Base-by-base conservation (phyloP, 1,140 invertebrate species). In the Pogonognathellus flavescens region DNA sequence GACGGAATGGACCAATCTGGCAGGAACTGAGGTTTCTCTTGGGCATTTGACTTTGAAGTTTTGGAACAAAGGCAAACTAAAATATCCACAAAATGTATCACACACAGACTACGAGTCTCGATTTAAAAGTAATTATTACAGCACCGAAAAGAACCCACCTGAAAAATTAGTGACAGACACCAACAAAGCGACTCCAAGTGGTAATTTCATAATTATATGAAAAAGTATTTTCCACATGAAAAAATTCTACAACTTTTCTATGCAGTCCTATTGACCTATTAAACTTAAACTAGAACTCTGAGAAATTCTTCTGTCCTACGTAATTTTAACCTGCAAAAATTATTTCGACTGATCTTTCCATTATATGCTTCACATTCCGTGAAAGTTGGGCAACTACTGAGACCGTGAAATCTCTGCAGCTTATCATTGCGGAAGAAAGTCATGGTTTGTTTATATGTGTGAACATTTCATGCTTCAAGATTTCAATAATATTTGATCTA, bases 401-500 rank as follows among this genome's bases (percentile, higher is more conserved):
- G 41, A 76, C 49, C 70, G 7, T 14, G 31, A 76, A 76, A 76
- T 76, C 70, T 76, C 2, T n/a, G n/a, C 49, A 49, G 31, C 70
- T 76, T 76, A 76, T 76, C 70, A 18, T 76, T 18, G 70, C 16
- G 41, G 14, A 76, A 76, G 70, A 49, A 49, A 31, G 22, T 76
- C 70, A n/a, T 16, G 41, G 70, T 76, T 76, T 76, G 70, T 76
- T 76, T 76, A 76, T 76, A 50, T 31, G 70, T 76, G 0, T 76
- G 41, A 76, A 50, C 70, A 76, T 76, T 76, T 76, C 49, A 76
- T 31, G 70, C n/a, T 76, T 16, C 16, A 41, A 31, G 70, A 76
- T 76, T 76, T 76, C 70, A 50, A 76, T 76, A 76, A 76, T 76
- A 76, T 76, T 76, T 76, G 70, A 76, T 76, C 16, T 76, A 31